These are phyloP conservation scores for Henicopernis longicauda DNA, from an alignment of 2,113 vertebrate genomes.

Conservation along the genomic window DNA sequence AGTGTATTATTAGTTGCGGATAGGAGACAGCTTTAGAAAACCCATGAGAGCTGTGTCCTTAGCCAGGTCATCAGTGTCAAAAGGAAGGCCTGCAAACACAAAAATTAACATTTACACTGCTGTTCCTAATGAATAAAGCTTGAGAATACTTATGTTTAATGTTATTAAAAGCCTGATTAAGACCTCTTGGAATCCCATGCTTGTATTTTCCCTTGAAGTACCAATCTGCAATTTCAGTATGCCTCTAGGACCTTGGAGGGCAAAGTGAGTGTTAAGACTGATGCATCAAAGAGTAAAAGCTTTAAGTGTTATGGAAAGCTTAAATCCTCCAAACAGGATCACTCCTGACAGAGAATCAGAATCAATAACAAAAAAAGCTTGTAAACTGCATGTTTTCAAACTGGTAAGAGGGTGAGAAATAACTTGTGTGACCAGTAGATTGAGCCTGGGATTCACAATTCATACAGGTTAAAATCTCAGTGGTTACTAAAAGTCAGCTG, in stretches of 20 bases:
- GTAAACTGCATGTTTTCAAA: neutral
- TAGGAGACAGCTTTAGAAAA: neutral
- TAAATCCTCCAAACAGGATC: neutral
- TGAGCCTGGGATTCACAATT: neutral
- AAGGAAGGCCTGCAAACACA: neutral
- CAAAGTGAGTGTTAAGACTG: neutral
- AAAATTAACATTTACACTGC: neutral
- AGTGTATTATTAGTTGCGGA: neutral
- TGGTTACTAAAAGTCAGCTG: neutral
- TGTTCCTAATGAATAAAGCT: neutral
- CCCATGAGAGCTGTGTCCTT: neutral
- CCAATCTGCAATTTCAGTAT: neutral
- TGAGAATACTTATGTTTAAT: neutral
- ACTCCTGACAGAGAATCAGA: neutral
- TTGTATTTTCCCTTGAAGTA: neutral
- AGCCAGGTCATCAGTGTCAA: neutral
- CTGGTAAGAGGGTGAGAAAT: neutral
- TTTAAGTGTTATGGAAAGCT: neutral
- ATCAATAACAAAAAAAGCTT: neutral
- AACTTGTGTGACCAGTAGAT: neutral
- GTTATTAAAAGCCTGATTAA: constrained; percentile 10
- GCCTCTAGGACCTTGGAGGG: neutral
- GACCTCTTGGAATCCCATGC: neutral
- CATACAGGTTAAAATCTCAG: neutral
- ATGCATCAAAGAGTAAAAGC: neutral